These are phyloP conservation scores for Phycodurus eques DNA, from an alignment of 2,113 vertebrate genomes.

Conservation along the genomic window DNA sequence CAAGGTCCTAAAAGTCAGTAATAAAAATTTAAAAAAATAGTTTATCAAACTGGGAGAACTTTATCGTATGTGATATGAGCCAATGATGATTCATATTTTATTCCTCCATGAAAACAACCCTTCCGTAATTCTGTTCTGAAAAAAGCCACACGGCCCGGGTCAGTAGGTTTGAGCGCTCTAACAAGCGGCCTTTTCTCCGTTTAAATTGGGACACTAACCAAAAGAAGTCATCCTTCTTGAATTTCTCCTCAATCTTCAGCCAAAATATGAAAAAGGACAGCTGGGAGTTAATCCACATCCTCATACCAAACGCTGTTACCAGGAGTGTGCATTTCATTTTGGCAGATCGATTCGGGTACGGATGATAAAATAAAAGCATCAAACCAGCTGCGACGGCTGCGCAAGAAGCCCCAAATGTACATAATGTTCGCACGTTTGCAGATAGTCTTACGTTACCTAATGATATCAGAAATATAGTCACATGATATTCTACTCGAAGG, in stretches of 20 bases:
- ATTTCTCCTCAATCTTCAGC: background rate
- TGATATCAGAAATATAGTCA: background rate
- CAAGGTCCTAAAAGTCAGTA: background rate
- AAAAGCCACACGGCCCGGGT: background rate
- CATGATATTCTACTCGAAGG: no score
- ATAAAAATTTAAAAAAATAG: background rate
- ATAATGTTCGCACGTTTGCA: background rate
- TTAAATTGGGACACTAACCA: background rate
- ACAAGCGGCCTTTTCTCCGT: background rate
- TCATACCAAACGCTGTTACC: background rate
- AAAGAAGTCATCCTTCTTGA: background rate
- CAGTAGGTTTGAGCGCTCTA: background rate
- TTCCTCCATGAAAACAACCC: background rate
- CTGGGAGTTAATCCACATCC: background rate
- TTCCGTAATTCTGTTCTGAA: background rate
- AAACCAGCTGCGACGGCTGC: background rate
- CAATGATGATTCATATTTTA: background rate
- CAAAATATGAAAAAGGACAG: background rate
- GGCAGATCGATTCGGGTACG: background rate
- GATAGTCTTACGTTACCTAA: background rate
- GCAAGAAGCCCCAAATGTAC: background rate
- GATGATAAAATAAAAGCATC: background rate
- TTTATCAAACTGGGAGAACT: background rate
- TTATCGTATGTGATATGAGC: background rate
- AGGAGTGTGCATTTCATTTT: conserved; percentile 1